These are phyloP conservation scores for Thereva unica DNA, from an alignment of 2,888 invertebrate species.

Conservation along the genomic window DNA sequence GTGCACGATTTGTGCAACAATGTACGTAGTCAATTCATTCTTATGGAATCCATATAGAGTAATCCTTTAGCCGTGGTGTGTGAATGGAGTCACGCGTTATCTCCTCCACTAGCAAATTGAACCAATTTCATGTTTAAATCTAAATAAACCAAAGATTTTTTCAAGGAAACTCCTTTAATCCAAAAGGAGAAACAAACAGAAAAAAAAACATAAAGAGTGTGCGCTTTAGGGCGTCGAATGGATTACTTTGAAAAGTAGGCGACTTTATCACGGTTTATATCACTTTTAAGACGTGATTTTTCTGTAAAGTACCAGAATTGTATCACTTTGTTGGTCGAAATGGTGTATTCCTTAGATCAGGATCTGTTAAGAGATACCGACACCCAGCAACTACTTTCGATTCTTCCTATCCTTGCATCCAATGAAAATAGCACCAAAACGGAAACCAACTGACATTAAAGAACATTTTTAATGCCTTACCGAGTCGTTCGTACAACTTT, in stretches of 20 bases:
- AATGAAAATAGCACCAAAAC: slow-evolving; percentile 2
- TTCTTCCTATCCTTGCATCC: background rate
- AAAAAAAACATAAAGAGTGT: too few species aligned
- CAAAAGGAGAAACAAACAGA: too few species aligned
- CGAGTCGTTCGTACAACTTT: slow-evolving; percentile 10
- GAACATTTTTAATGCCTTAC: slow-evolving; percentile 26
- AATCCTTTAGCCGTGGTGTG: too few species aligned
- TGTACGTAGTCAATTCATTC: too few species aligned
- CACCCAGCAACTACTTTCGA: background rate
- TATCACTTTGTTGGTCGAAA: slow-evolving; percentile 20
- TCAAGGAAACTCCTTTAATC: too few species aligned
- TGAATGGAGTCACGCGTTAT: too few species aligned
- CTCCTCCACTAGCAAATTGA: too few species aligned
- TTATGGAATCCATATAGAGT: too few species aligned
- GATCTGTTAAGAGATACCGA: background rate
- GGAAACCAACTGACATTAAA: background rate
- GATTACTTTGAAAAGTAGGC: slow-evolving; percentile 23
- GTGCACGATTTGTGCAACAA: too few species aligned
- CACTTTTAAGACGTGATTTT: slow-evolving; percentile 28
- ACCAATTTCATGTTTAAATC: too few species aligned
- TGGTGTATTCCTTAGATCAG: background rate
- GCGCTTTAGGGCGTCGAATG: background rate
- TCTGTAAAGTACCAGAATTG: slow-evolving; percentile 24
- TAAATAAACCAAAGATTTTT: too few species aligned
- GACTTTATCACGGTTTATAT: slow-evolving; percentile 25